Evolutionary conservation across 2,797 vertebrate genomes (phyloP).

Genomic region (Clarias laeviceps): DNA sequence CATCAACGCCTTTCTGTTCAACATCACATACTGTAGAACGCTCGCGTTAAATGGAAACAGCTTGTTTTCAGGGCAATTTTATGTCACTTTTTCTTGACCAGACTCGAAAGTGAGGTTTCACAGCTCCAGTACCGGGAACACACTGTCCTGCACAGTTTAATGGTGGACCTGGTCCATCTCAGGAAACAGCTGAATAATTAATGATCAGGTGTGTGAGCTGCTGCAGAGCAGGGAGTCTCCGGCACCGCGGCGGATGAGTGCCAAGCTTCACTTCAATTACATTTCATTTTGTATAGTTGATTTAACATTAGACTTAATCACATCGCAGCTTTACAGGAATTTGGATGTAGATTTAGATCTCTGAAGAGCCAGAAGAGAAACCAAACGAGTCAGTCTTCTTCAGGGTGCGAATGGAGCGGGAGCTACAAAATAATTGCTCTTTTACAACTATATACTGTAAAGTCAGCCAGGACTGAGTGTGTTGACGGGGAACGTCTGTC

Average conservation of each 20-base stretch:
- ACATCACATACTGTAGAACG: neutral
- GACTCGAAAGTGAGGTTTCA: neutral
- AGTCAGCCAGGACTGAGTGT: neutral
- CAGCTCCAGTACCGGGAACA: neutral
- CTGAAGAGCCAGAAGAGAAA: neutral
- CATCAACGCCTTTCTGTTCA: neutral
- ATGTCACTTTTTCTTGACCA: neutral
- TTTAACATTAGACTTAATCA: neutral
- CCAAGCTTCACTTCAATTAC: neutral
- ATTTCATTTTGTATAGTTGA: neutral
- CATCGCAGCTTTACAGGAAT: neutral
- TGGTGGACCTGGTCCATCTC: neutral
- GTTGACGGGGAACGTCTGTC: neutral
- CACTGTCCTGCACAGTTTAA: neutral
- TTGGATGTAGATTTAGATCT: neutral
- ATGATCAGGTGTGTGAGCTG: neutral
- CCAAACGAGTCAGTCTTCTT: neutral
- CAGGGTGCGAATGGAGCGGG: neutral
- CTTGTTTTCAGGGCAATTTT: neutral
- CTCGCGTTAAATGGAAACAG: neutral
- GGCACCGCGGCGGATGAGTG: neutral
- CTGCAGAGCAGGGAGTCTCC: neutral
- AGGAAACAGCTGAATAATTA: neutral
- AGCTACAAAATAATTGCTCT: neutral
- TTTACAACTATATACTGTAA: neutral